phyloP scores from a whole-genome alignment of 2,797 vertebrate genomes.

The Lates japonicus region DNA sequence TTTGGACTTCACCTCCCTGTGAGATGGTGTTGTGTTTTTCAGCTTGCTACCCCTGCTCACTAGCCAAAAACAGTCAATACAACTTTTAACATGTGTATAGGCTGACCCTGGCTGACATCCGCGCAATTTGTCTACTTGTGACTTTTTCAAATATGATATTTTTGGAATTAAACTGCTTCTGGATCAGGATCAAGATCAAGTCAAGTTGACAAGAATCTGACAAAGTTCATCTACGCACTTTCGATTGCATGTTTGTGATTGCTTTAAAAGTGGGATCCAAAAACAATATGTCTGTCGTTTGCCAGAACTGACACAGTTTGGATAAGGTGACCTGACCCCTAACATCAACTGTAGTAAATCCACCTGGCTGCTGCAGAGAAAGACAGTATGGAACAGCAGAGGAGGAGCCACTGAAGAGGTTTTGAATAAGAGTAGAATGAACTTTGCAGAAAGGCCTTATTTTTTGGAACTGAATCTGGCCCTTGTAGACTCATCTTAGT shows the following conservation, averaged over 20 bases:
- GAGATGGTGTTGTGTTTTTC: too few species aligned
- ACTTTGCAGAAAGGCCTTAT: too few species aligned
- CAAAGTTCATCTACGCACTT: neutral
- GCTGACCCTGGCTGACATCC: too few species aligned
- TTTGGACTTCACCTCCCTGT: too few species aligned
- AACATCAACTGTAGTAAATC: neutral
- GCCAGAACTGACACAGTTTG: conserved; percentile 10
- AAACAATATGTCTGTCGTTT: neutral
- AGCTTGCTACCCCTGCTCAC: neutral
- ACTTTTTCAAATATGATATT: neutral
- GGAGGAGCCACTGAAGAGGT: too few species aligned
- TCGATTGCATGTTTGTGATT: neutral
- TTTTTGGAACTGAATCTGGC: too few species aligned
- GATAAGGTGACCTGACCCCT: neutral
- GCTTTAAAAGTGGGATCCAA: neutral
- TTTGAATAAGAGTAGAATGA: too few species aligned
- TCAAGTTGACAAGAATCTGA: neutral
- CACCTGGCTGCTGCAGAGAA: neutral
- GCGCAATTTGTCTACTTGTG: neutral
- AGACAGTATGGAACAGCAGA: too few species aligned
- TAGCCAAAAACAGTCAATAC: neutral
- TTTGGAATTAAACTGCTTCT: conserved; percentile 5
- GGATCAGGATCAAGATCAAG: neutral
- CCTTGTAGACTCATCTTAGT: too few species aligned
- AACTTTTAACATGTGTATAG: conserved; percentile 28